These are phyloP conservation scores for Schizotus pectinicornis DNA, from an alignment of 2,888 invertebrate species.

Conservation along the genomic window DNA sequence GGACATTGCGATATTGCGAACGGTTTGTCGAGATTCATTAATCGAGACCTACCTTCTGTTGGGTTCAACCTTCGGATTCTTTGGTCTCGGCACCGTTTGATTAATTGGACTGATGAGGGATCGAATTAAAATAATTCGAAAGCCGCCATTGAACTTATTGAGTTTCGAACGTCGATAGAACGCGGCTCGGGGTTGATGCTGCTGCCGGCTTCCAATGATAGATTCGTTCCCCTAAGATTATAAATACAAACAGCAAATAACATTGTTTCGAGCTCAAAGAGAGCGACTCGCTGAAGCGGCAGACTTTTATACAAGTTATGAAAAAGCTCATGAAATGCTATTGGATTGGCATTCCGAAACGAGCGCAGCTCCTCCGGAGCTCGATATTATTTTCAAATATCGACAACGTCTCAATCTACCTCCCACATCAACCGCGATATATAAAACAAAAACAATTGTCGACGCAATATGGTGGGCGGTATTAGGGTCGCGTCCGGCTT, in stretches of 20 bases:
- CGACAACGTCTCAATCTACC: constrained; percentile 1
- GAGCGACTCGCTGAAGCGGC: constrained; percentile 43
- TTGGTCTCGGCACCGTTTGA: no score
- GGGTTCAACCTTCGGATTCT: constrained; percentile 5
- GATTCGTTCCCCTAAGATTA: constrained; percentile 34
- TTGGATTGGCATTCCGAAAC: constrained; percentile 45
- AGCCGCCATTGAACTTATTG: not conserved
- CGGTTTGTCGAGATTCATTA: constrained; percentile 20
- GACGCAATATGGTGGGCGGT: constrained; percentile 1
- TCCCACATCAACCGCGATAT: not conserved
- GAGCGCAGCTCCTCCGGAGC: constrained; percentile 22
- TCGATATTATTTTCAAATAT: constrained; percentile 19
- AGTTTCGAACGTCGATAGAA: no score
- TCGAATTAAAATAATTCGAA: constrained; percentile 22
- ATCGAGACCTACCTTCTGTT: constrained; percentile 18
- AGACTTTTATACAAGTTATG: constrained; percentile 48
- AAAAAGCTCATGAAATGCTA: constrained; percentile 47
- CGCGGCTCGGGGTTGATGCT: no score
- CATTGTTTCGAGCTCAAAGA: constrained; percentile 52
- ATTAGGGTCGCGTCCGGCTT: no score
- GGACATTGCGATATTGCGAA: constrained; percentile 25
- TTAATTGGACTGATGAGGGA: constrained; percentile 22
- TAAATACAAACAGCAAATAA: constrained; percentile 49
- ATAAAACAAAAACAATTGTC: constrained; percentile 2
- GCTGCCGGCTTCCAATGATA: no score